Percentiles rank a stretch among this genome's conserved stretches.
phyloP scores from a whole-genome alignment of 2,888 invertebrate genomes.

The Branchipolynoe longqiensis region DNA sequence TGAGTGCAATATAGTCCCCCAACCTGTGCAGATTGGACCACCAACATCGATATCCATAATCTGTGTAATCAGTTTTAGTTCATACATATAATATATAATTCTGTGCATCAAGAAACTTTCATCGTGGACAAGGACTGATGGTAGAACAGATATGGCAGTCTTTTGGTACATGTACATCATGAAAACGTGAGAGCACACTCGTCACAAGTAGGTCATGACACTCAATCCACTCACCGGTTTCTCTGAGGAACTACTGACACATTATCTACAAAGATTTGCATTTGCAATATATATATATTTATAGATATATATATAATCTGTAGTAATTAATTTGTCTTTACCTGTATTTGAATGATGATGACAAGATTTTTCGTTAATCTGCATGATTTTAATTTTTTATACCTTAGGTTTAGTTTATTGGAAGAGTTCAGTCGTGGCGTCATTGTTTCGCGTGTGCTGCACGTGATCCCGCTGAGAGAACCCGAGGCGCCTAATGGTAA shows the following conservation, averaged over 20 bases:
- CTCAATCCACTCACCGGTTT: constrained; percentile 13
- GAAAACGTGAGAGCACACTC: no score
- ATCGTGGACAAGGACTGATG: constrained; percentile 36
- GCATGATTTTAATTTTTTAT: no score
- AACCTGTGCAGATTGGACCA: background rate
- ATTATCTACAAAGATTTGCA: constrained; percentile 29
- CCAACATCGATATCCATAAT: constrained; percentile 9
- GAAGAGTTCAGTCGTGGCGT: no score
- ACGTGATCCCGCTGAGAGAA: no score
- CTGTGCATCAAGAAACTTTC: constrained; percentile 43
- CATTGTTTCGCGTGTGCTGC: no score
- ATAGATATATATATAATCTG: constrained; percentile 44
- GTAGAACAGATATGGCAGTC: constrained; percentile 45
- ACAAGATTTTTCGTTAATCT: no score
- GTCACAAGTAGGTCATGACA: background rate
- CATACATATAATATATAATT: constrained; percentile 16
- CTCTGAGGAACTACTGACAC: constrained; percentile 6
- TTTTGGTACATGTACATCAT: background rate
- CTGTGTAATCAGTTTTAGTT: background rate
- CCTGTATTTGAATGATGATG: no score
- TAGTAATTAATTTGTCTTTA: no score
- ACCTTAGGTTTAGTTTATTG: no score
- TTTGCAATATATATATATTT: constrained; percentile 43
- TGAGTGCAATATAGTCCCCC: background rate
- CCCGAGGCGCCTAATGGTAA: no score